Conservation (phyloP, 2,797 vertebrate species). For the Neosilurus hyrtlii region DNA sequence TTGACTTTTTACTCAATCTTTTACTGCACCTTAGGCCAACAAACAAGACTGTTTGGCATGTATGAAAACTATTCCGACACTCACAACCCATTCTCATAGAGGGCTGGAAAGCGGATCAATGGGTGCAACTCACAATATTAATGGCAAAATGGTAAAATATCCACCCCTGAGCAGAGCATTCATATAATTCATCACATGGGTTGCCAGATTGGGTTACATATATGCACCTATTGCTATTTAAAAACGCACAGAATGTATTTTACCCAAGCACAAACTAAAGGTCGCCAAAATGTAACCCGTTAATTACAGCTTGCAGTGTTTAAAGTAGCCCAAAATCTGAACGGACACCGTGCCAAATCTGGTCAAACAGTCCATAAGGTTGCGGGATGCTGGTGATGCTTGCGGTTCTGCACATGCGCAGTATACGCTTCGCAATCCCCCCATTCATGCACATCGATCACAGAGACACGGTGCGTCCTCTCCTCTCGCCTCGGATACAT, state of each 20-base stretch:
- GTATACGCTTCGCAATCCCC: constrained; percentile 28
- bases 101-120: background rate
- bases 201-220: background rate
- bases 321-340: background rate
- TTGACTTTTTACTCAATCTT: background rate
- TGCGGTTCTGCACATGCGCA: constrained; percentile 46
- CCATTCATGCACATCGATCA: constrained; percentile 34
- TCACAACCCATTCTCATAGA: background rate
- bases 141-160: background rate
- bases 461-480: constrained; percentile 11
- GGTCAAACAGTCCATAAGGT: background rate
- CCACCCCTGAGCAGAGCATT: background rate
- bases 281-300: too few species aligned
- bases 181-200: background rate
- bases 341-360: background rate
- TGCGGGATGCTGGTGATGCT: constrained; percentile 57
- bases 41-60: background rate
- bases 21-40: background rate
- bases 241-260: background rate
- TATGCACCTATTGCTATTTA: background rate
- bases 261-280: background rate
- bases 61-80: background rate
- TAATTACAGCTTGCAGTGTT: background rate
- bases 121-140: background rate
- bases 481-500: constrained; percentile 21